Base-by-base conservation (phyloP, 1,140 invertebrate species). In the Mizuhopecten yessoensis region DNA sequence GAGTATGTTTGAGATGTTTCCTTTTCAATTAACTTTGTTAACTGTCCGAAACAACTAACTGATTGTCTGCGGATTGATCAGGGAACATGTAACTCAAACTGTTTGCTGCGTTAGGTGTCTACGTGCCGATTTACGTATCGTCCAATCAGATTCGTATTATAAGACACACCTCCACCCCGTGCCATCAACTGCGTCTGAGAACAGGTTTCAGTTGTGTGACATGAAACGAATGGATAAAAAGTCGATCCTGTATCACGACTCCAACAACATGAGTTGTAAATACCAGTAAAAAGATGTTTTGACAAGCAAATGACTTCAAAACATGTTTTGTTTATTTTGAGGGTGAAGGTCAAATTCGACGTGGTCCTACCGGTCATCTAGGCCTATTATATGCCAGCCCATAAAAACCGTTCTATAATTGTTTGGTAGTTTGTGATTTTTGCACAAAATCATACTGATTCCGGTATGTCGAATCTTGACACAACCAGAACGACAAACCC, bases 151-250 rank as follows among this genome's bases (percentile, higher is more conserved):
- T 87, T 9, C 23, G 23, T 5, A 42, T 33, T 20, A 87, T 17
- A 23, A 29, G 86, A 86, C 89, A 90, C 89, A 90, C 89, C 89
- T 87, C 89, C 89, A 90, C 42, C 33, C 86, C 23, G 57, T 75
- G 88, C 11, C 42, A 75, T 1, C 23, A 75, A 5, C 57, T 75
- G n/a, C 23, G 1, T 13, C 57, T n/a, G 9, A 29, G 9, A 75
- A 75, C n/a, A 29, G n/a, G 17, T 75, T 75, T 29, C n/a, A 5
- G 9, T 29, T 29, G 57, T 29, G 5, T 75, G 57, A n/a, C 57
- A 75, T n/a, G 23, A 9, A 7, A 75, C 57, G 23, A n/a, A 9
- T 13, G n/a, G 23, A 75, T 13, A 75, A 29, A 75, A 75, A 75
- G 5, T n/a, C n/a, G 57, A 75, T 75, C 0, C n/a, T 5, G 5